A percentile compares a stretch with the other conserved stretches of the same genome.
Conservation (phyloP, 2,797 vertebrate species). For the Centropyge bicolor region DNA sequence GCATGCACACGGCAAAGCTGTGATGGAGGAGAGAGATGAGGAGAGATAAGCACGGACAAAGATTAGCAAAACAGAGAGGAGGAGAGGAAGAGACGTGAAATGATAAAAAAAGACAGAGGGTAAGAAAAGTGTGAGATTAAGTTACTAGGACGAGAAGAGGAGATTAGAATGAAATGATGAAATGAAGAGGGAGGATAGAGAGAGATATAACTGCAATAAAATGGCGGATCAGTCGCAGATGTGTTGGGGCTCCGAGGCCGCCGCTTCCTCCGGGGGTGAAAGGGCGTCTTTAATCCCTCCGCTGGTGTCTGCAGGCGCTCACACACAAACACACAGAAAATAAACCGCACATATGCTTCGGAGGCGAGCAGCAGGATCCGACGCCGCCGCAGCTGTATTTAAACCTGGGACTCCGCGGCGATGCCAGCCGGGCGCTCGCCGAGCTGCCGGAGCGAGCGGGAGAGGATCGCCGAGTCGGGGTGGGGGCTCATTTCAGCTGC, state of each 20-base stretch:
- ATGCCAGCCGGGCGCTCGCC: slow-evolving; percentile 35
- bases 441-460: slow-evolving; percentile 12
- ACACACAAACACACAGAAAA: slow-evolving; percentile 19
- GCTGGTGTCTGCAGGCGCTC: slow-evolving; percentile 32
- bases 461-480: neutral
- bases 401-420: slow-evolving; percentile 43
- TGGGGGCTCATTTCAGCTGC: slow-evolving; percentile 24
- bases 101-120: slow-evolving; percentile 3
- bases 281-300: slow-evolving; percentile 45
- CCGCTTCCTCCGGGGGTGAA: slow-evolving; percentile 40
- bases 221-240: slow-evolving; percentile 46
- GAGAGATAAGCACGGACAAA: slow-evolving; percentile 40
- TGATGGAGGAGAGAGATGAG: slow-evolving; percentile 29
- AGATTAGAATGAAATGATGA: slow-evolving; percentile 44
- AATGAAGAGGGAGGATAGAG: slow-evolving; percentile 33
- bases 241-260: slow-evolving; percentile 21
- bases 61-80: slow-evolving; percentile 34
- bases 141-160: slow-evolving; percentile 16
- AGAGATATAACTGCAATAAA: slow-evolving; percentile 29
- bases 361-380: slow-evolving; percentile 27
- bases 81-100: neutral
- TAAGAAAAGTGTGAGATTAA: slow-evolving; percentile 16
- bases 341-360: slow-evolving; percentile 8
- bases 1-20: slow-evolving; percentile 31
- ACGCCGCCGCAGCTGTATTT: slow-evolving; percentile 40